Base-by-base conservation (phyloP, 2,888 invertebrate genomes). In the Cephalotes varians region DNA sequence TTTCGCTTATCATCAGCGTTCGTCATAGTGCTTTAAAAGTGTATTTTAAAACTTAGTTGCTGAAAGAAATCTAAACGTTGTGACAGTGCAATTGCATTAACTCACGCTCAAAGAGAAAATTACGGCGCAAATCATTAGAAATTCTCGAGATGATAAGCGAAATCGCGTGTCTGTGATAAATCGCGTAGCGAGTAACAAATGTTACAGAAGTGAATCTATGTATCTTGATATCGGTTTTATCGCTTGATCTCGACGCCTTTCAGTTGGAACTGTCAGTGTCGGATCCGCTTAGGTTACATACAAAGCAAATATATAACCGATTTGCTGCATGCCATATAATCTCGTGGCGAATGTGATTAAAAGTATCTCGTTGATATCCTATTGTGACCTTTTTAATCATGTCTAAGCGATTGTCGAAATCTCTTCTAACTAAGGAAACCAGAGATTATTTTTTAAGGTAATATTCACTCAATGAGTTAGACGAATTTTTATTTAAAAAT, bases 391-490 rank as follows among this genome's bases (percentile, higher is more conserved):
- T 2, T 15, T 37, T 51, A 18, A n/a, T 44, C 77, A 88, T 88
- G 88, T 80, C 65, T 31, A 84, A 83, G 1, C 69, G 72, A 73
- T 5, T 73, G 12, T 0, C 56, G 18, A 88, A 81, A 69, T 15
- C 44, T 12, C 37, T 84, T 0, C 18, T 88, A 25, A 91, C 83
- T 69, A 92, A 92, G 81, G 91, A 93, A 71, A 91, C 81, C 1
- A 87, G 79, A 81, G 91, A 92, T n/a, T 93, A 93, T 86, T 87
- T 93, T 0, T 91, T 85, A 90, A 93, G 93, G 93, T 93, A 86
- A 87, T 58, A 40, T 85, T 76, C 40, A 31, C 47, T 47, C 15
- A 15, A 40, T n/a, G 4, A 51, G 15, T 9, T 2, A 34, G 9
- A 31, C 15, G 1, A 31, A 40, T 40, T 25, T 15, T 25, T 5